A percentile compares a stretch with the other conserved stretches of the same genome.
These are phyloP conservation scores for Automeris io DNA, from an alignment of 2,888 invertebrate species.

Conservation along the genomic window DNA sequence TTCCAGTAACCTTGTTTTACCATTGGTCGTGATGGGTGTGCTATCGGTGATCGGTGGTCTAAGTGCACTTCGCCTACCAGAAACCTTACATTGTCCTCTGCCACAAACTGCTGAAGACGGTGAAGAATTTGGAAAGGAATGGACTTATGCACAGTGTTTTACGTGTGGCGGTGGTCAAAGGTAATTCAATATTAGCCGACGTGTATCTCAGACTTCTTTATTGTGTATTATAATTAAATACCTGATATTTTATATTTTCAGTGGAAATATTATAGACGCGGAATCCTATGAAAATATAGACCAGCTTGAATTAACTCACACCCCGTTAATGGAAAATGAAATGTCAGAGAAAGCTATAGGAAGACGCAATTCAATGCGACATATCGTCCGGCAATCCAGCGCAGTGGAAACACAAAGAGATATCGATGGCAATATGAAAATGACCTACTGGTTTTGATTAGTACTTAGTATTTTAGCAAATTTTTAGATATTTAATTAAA, in stretches of 20 bases:
- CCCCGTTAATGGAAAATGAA: conserved; percentile 44
- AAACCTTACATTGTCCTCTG: conserved; percentile 88
- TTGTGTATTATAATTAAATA: neutral
- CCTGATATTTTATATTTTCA: conserved; percentile 12
- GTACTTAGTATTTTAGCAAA: neutral
- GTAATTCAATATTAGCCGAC: conserved; percentile 50
- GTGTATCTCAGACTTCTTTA: neutral
- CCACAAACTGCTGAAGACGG: conserved; percentile 94
- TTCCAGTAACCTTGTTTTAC: conserved; percentile 88
- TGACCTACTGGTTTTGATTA: conserved; percentile 88
- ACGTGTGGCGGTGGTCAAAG: conserved; percentile 83
- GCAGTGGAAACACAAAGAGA: conserved; percentile 89
- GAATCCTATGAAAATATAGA: conserved; percentile 87
- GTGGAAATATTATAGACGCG: conserved; percentile 70
- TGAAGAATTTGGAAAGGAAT: conserved; percentile 90
- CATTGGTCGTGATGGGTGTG: conserved; percentile 89
- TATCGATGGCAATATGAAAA: conserved; percentile 86
- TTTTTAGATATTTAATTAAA: too few relatives aligned
- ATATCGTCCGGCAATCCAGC: conserved; percentile 86
- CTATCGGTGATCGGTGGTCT: conserved; percentile 89
- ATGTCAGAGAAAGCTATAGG: conserved; percentile 34
- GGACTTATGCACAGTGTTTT: conserved; percentile 85
- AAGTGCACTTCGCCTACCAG: conserved; percentile 87
- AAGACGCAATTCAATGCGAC: conserved; percentile 79
- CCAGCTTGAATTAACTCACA: conserved; percentile 66